Evolutionary conservation across 2,113 vertebrate genomes (phyloP).

Genomic region (Crotalus viridis): DNA sequence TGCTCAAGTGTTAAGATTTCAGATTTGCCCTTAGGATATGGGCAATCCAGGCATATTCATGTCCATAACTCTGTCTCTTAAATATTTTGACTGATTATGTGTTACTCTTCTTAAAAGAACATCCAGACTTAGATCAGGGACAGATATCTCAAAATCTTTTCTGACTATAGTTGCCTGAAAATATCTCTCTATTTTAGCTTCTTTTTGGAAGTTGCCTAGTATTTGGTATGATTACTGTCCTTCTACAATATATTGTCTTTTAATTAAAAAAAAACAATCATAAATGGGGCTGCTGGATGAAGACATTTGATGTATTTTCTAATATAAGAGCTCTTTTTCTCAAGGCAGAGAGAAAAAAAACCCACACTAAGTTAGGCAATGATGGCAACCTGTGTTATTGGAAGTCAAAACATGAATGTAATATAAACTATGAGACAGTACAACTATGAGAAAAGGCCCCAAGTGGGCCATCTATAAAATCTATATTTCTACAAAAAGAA

Average conservation of each 20-base stretch:
- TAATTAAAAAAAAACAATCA: background rate
- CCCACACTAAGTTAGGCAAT: background rate
- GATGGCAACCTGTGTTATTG: background rate
- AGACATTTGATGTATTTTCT: background rate
- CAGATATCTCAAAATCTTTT: background rate
- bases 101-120: background rate
- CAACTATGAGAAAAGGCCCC: background rate
- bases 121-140: background rate
- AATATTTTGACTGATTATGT: background rate
- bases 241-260: background rate
- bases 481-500: background rate
- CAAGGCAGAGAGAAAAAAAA: background rate
- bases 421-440: background rate
- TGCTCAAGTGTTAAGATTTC: background rate
- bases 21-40: background rate
- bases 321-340: background rate
- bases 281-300: background rate
- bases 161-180: background rate
- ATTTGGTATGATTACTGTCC: background rate
- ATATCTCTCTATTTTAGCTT: background rate
- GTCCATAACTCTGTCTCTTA: background rate
- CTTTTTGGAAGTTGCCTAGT: background rate
- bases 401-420: background rate
- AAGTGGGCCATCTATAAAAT: background rate
- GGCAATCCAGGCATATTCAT: background rate